These are phyloP conservation scores for Meiosimyza platycephala DNA, from an alignment of 2,888 invertebrate species.

Conservation along the genomic window DNA sequence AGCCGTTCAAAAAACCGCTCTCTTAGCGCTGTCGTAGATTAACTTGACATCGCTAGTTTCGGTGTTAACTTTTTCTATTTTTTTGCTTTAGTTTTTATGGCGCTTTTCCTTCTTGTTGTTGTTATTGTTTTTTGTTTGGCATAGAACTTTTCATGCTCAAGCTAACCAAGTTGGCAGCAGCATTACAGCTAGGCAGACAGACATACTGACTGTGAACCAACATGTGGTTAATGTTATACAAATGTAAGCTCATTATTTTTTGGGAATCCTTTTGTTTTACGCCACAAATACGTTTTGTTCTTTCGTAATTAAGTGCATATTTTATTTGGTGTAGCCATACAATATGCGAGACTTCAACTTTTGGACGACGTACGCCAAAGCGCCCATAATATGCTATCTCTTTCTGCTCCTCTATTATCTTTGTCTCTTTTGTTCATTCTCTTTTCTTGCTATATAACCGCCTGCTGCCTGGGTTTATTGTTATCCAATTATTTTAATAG, in stretches of 20 bases:
- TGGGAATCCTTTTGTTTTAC: conserved; percentile 24
- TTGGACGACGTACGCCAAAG: too few species aligned
- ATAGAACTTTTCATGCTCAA: too few species aligned
- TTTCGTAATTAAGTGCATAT: conserved; percentile 29
- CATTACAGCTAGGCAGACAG: neutral
- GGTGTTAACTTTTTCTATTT: too few species aligned
- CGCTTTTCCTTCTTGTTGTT: too few species aligned
- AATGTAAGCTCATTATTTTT: conserved; percentile 34
- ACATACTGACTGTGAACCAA: conserved; percentile 7
- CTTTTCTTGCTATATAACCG: neutral
- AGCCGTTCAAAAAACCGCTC: too few species aligned
- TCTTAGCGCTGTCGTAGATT: too few species aligned
- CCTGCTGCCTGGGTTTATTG: conserved; percentile 21
- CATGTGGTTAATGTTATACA: conserved; percentile 29
- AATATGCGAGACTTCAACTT: neutral
- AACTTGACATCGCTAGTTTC: too few species aligned
- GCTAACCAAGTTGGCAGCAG: neutral
- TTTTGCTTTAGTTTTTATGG: too few species aligned
- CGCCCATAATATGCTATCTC: too few species aligned
- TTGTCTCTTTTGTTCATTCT: conserved; percentile 1
- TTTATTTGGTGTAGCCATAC: conserved; percentile 6
- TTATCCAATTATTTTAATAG: conserved; percentile 37
- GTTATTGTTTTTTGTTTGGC: too few species aligned
- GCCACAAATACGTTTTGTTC: conserved; percentile 29
- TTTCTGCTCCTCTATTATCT: neutral